Conservation (phyloP, 2,113 vertebrate species). For the Engystomops pustulosus region DNA sequence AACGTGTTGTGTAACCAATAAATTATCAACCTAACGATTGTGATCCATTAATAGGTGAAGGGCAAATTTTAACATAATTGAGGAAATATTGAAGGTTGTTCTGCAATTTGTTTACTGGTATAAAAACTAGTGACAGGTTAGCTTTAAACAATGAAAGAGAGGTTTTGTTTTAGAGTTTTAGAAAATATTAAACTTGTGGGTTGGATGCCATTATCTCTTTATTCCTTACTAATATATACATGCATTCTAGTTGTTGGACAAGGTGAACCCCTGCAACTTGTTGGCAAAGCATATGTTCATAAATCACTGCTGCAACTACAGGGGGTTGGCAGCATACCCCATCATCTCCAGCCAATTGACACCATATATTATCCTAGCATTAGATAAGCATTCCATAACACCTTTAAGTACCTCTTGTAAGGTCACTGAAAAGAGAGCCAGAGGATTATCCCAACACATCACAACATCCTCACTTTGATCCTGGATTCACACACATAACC, state of each 20-base stretch:
- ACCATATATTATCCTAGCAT: not conserved
- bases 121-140: too few species aligned
- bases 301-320: constrained; percentile 13
- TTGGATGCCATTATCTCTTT: too few species aligned
- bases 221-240: not conserved
- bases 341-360: not conserved
- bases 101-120: too few species aligned
- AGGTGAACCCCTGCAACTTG: constrained; percentile 3
- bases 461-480: not conserved
- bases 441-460: not conserved
- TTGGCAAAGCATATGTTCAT: not conserved
- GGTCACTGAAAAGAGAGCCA: constrained; percentile 12
- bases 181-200: too few species aligned
- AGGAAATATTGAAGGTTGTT: too few species aligned
- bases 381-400: constrained; percentile 27
- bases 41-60: too few species aligned
- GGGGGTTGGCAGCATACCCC: not conserved
- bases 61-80: too few species aligned
- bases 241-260: not conserved
- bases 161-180: too few species aligned
- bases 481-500: not conserved
- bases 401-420: constrained; percentile 15
- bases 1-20: too few species aligned
- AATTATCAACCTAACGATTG: too few species aligned
- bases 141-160: too few species aligned